Conservation (phyloP, 1,140 invertebrate genomes). For the Caenorhabditis tropicalis region DNA sequence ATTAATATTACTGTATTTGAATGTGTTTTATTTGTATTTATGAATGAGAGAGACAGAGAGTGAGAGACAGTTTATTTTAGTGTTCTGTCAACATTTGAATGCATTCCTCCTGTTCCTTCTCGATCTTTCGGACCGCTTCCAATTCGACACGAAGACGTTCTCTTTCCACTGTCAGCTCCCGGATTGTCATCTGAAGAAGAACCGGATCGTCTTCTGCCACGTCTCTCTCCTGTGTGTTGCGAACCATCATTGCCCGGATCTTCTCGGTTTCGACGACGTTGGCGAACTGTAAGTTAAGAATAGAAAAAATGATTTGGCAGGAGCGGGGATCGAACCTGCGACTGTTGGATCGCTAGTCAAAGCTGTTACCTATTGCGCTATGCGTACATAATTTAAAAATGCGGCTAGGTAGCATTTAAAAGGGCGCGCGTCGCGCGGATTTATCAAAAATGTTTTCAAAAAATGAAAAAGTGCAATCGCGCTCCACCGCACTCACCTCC, state of each 20-base stretch:
- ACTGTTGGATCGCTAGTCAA: too few species aligned
- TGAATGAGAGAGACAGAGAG: not conserved
- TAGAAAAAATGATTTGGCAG: too few species aligned
- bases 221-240: constrained; percentile 7
- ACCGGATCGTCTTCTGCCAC: constrained; percentile 12
- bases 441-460: too few species aligned
- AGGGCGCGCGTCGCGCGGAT: too few species aligned
- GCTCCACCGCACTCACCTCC: too few species aligned
- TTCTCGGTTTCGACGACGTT: constrained; percentile 18
- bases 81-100: constrained; percentile 34
- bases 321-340: too few species aligned
- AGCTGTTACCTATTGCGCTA: too few species aligned
- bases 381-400: too few species aligned
- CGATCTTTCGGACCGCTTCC: constrained; percentile 10
- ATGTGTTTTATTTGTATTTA: not conserved
- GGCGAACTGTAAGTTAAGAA: not conserved
- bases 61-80: not conserved
- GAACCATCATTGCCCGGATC: not conserved
- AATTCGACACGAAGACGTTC: not conserved
- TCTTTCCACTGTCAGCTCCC: constrained; percentile 20
- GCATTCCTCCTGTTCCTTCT: constrained; percentile 26
- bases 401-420: too few species aligned
- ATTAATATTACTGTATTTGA: not conserved
- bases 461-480: too few species aligned
- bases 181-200: constrained; percentile 18